A percentile compares a stretch with the other conserved stretches of the same genome.
phyloP scores from a whole-genome alignment of 2,113 vertebrate species.

The Lepus timidus region DNA sequence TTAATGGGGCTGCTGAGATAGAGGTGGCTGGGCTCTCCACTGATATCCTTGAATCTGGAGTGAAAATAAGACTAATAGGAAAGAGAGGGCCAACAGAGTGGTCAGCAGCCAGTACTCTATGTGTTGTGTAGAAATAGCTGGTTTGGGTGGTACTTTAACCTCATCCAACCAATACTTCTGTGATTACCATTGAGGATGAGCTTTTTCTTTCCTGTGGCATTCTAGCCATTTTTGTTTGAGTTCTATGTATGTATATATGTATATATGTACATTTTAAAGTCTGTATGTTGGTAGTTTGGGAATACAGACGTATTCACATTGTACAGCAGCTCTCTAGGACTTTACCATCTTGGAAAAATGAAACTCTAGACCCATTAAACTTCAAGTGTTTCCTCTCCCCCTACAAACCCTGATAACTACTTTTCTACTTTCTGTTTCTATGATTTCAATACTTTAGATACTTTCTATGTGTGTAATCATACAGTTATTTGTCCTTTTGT shows the following conservation, averaged over 20 bases:
- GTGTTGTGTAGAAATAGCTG: neutral
- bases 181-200: neutral
- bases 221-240: neutral
- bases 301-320: neutral
- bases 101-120: neutral
- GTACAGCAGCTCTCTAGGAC: neutral
- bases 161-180: neutral
- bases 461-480: neutral
- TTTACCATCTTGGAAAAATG: constrained; percentile 31
- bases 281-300: no score
- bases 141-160: neutral
- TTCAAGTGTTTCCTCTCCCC: neutral
- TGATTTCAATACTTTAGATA: neutral
- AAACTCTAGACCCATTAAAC: neutral
- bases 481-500: neutral
- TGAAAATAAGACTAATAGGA: neutral
- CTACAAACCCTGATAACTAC: neutral
- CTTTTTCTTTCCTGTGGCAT: neutral
- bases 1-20: neutral
- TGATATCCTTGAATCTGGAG: neutral
- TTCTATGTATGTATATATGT: no score
- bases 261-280: no score
- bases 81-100: neutral
- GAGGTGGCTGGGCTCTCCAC: neutral
- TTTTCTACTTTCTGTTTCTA: neutral